These are phyloP conservation scores for human (Homo sapiens) DNA, from an alignment of 2,113 vertebrate species.

Conservation along the genomic window GRCh38 chr14:65101501-65102000, in stretches of 20 bases:
- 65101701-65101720: not conserved
- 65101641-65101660: constrained; percentile 81
- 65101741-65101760: constrained; percentile 26
- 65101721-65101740: constrained; percentile 1
- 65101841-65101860: not conserved
- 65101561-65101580: constrained; percentile 85
- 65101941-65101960: constrained; percentile 37
- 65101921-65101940: not conserved
- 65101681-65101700: constrained; percentile 58
- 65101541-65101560: constrained; percentile 86
- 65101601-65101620: constrained; percentile 82
- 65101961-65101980: constrained; percentile 67
- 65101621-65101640: constrained; percentile 74
- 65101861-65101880: not conserved
- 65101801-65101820: not conserved
- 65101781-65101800: constrained; percentile 26
- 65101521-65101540: constrained; percentile 82
- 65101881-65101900: constrained; percentile 22
- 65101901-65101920: constrained; percentile 9
- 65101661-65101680: constrained; percentile 75
- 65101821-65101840: not conserved
- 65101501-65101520: constrained; percentile 76
- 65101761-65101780: constrained; percentile 55
- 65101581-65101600: constrained; percentile 80
- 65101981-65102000: constrained; percentile 24